These are phyloP conservation scores for Corythornis cristatus DNA, from an alignment of 2,113 vertebrate species.

Conservation along the genomic window DNA sequence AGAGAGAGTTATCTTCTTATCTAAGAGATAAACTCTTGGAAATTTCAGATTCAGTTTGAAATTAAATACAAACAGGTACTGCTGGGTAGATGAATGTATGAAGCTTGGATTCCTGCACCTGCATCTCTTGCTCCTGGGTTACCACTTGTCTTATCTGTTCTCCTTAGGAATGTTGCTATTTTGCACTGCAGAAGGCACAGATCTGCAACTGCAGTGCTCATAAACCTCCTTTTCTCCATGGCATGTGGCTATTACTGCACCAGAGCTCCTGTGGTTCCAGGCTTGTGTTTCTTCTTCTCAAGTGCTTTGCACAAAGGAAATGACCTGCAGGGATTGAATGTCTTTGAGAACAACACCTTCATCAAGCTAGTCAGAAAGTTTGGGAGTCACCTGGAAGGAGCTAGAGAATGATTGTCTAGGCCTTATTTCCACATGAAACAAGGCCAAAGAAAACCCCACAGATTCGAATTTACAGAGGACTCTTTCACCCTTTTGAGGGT, in stretches of 20 bases:
- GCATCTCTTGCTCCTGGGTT: neutral
- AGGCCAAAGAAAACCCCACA: neutral
- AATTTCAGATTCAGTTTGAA: neutral
- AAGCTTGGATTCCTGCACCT: neutral
- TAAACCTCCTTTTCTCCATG: neutral
- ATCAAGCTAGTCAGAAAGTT: neutral
- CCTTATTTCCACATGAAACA: neutral
- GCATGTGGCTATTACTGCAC: fast-evolving
- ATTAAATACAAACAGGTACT: neutral
- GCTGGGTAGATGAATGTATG: neutral
- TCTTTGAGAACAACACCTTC: neutral
- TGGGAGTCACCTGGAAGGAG: neutral
- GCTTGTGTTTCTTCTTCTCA: neutral
- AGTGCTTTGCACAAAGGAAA: neutral
- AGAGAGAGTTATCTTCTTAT: neutral
- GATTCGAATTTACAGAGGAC: neutral
- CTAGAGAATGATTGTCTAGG: neutral
- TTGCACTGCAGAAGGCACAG: neutral
- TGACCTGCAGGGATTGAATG: neutral
- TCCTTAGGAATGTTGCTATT: neutral
- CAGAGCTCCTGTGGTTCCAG: neutral
- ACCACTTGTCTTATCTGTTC: neutral
- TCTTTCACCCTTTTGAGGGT: neutral
- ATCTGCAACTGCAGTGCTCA: neutral
- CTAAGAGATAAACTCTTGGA: neutral